Evolutionary conservation across 2,797 vertebrate genomes (phyloP), one percentile per base, ranked within the genome.

Genomic region (Megaceryle alcyon): DNA sequence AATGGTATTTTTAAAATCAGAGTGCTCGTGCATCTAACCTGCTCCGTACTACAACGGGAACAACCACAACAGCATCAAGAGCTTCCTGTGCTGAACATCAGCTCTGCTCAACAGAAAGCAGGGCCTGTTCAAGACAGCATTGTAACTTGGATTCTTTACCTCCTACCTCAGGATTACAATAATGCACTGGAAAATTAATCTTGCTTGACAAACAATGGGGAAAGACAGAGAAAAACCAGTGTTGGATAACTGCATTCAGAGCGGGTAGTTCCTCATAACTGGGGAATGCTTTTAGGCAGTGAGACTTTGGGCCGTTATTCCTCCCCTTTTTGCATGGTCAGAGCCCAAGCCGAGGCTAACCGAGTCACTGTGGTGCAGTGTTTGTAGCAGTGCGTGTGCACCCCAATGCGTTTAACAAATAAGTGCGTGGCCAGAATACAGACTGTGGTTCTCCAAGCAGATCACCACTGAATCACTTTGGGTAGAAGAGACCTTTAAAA

Each of bases 341-440:
- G 29, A 19, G 16, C 26, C 71, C 25, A 56, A 76, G 20, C 8
- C 23, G 33, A 51, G 29, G 31, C 48, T 48, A 70, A 21, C 7
- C 25, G 9, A 5, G 1, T 29, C 26, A 18, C 1, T 51, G 43
- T 90, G 19, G 22, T 28, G 10, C 57, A 68, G 14, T 3, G 5
- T 43, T 86, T 21, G 51, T 10, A 49, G 68, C 35, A 49, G 14
- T 5, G 9, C 8, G 7, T 0, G 0, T 6, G 10, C 37, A 31
- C 10, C 19, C 4, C 37, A 14, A 37, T 1, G 9, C 13, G 19
- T 49, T 83, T 68, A 56, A 59, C 7, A 39, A 54, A 4, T 25
- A 20, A 37, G 14, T 9, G 10, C 15, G 22, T 10, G 31, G 44
- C 37, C 61, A 29, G 25, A 72, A 48, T 9, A 44, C 13, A 88